A percentile compares a stretch with the other conserved stretches of the same genome.
phyloP scores from a whole-genome alignment of 1,140 invertebrate species.

The Sarcophaga peregrina region DNA sequence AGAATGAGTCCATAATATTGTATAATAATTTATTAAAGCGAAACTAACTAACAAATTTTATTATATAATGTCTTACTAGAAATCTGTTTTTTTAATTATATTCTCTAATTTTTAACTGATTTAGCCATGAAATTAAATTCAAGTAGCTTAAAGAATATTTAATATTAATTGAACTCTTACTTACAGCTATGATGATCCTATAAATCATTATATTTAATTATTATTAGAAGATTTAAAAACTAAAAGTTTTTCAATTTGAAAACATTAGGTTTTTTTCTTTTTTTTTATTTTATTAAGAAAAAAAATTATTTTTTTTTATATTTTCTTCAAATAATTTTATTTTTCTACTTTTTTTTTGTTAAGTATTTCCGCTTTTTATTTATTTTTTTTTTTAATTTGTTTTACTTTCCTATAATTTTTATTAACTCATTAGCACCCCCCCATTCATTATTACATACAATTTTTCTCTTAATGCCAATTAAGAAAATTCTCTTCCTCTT shows the following conservation, averaged over 20 bases:
- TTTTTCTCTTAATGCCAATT: slow-evolving; percentile 32
- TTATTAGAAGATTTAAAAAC: slow-evolving; percentile 63
- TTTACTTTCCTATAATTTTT: slow-evolving; percentile 9
- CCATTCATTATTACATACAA: slow-evolving; percentile 45
- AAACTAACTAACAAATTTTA: slow-evolving; percentile 47
- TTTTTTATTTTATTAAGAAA: slow-evolving; percentile 31
- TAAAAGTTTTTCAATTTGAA: slow-evolving; percentile 65
- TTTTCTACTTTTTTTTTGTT: slow-evolving; percentile 28
- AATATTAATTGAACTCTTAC: background rate
- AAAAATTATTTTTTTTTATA: slow-evolving; percentile 44
- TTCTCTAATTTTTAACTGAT: background rate
- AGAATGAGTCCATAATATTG: background rate
- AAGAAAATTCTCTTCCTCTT: background rate
- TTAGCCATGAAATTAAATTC: background rate
- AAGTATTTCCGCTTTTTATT: slow-evolving; percentile 30
- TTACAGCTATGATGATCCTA: background rate
- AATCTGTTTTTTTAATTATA: background rate
- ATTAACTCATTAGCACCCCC: slow-evolving; percentile 17
- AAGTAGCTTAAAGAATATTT: background rate
- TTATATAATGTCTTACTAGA: background rate
- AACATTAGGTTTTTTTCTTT: slow-evolving; percentile 51
- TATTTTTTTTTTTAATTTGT: slow-evolving; percentile 12
- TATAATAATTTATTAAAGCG: background rate
- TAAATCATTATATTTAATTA: background rate
- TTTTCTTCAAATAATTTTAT: slow-evolving; percentile 46